phyloP scores from a whole-genome alignment of 2,113 vertebrate species.

The Neotragus pygmaeus region DNA sequence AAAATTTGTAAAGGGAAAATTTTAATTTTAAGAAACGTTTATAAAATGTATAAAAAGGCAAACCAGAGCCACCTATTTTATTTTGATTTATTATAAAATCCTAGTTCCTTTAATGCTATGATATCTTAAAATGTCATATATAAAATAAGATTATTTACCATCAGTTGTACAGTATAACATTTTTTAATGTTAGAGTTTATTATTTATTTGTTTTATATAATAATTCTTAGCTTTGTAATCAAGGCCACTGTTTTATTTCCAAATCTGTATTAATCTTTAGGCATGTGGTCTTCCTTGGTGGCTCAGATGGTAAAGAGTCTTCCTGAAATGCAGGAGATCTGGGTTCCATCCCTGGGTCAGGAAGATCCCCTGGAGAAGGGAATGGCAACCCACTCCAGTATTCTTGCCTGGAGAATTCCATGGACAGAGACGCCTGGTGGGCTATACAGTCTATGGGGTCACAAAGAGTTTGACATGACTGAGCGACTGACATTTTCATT shows the following conservation, averaged over 20 bases:
- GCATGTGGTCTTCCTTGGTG: neutral
- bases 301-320: neutral
- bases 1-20: neutral
- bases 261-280: constrained; percentile 16
- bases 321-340: neutral
- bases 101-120: neutral
- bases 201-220: neutral
- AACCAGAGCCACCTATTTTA: neutral
- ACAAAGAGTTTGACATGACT: neutral
- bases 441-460: neutral
- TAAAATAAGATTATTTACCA: neutral
- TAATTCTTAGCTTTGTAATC: neutral
- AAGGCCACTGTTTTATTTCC: neutral
- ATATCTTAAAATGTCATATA: neutral
- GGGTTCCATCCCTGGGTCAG: neutral
- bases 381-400: neutral
- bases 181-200: neutral
- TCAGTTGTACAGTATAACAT: neutral
- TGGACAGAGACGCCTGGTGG: neutral
- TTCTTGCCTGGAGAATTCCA: neutral
- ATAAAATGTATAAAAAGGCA: neutral
- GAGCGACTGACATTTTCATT: neutral
- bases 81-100: neutral
- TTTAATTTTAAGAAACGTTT: constrained; percentile 12
- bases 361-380: neutral